These are phyloP conservation scores for Polia nebulosa DNA, from an alignment of 2,888 invertebrate genomes.

Conservation along the genomic window DNA sequence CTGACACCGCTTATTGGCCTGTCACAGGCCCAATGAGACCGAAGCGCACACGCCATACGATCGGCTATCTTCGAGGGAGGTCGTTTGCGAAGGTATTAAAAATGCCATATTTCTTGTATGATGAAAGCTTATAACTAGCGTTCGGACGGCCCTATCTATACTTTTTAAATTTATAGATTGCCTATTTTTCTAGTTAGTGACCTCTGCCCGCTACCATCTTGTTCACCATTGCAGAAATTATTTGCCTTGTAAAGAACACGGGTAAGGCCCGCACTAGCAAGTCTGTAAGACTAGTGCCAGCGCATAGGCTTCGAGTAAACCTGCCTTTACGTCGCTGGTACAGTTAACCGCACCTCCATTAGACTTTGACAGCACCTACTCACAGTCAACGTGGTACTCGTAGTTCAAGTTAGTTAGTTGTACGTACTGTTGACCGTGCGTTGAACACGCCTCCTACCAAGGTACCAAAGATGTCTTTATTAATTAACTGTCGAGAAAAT, in stretches of 20 bases:
- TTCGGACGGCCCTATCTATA: too few species aligned
- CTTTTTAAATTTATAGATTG: too few species aligned
- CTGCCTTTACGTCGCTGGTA: constrained; percentile 13
- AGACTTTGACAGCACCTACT: not conserved
- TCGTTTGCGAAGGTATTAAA: too few species aligned
- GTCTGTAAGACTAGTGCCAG: not conserved
- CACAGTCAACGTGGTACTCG: not conserved
- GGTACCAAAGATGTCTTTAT: constrained; percentile 46
- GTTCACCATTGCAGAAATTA: not conserved
- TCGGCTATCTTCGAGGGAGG: too few species aligned
- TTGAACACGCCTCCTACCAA: constrained; percentile 30
- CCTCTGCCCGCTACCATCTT: too few species aligned
- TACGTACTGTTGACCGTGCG: too few species aligned
- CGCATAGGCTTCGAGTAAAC: not conserved
- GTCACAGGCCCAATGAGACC: too few species aligned
- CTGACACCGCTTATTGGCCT: too few species aligned
- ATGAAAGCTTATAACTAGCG: too few species aligned
- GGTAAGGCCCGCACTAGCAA: not conserved
- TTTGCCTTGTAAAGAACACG: not conserved
- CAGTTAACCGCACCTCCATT: not conserved
- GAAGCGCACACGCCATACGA: too few species aligned
- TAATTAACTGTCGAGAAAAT: constrained; percentile 59
- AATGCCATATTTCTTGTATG: too few species aligned
- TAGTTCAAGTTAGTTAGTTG: too few species aligned
- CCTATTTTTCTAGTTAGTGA: not conserved